These are phyloP conservation scores for Brachyrhaphis roseni DNA, from an alignment of 2,797 vertebrate species.

Conservation along the genomic window DNA sequence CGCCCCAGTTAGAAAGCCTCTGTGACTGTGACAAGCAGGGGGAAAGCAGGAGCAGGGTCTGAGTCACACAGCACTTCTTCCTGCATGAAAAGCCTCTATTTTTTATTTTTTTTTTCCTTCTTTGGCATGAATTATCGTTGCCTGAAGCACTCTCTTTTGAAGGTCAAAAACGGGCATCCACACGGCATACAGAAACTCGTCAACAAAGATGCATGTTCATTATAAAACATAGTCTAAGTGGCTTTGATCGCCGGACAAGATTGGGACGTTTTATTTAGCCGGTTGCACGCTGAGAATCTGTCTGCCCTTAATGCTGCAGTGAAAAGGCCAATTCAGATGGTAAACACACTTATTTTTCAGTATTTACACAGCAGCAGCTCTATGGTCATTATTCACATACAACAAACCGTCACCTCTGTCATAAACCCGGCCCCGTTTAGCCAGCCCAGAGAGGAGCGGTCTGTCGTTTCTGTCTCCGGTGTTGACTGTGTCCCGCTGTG, in stretches of 20 bases:
- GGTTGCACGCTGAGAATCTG: slow-evolving; percentile 2
- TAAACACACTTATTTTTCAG: background rate
- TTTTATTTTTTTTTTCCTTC: slow-evolving; percentile 13
- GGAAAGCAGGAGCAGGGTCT: slow-evolving; percentile 12
- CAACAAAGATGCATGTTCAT: slow-evolving; percentile 19
- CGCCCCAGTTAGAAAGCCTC: background rate
- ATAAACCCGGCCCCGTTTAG: slow-evolving; percentile 34
- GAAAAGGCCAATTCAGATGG: background rate
- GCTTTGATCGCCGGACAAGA: slow-evolving; percentile 18
- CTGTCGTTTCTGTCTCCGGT: slow-evolving; percentile 26
- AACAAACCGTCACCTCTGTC: slow-evolving; percentile 27
- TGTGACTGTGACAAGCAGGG: slow-evolving; percentile 22
- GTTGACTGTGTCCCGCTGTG: slow-evolving; percentile 19
- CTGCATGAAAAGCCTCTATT: slow-evolving; percentile 27
- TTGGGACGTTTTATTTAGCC: slow-evolving; percentile 12
- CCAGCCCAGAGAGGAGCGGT: slow-evolving; percentile 25
- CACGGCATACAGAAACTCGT: slow-evolving; percentile 21
- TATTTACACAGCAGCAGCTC: slow-evolving; percentile 13
- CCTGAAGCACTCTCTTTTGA: slow-evolving; percentile 59
- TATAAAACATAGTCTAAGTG: slow-evolving; percentile 13
- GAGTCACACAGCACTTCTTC: slow-evolving; percentile 38
- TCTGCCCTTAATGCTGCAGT: slow-evolving; percentile 14
- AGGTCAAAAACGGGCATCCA: slow-evolving; percentile 64
- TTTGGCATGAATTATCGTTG: slow-evolving; percentile 55
- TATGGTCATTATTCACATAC: slow-evolving; percentile 31